Conservation (phyloP, 2,797 vertebrate genomes). For the Smutsia gigantea region DNA sequence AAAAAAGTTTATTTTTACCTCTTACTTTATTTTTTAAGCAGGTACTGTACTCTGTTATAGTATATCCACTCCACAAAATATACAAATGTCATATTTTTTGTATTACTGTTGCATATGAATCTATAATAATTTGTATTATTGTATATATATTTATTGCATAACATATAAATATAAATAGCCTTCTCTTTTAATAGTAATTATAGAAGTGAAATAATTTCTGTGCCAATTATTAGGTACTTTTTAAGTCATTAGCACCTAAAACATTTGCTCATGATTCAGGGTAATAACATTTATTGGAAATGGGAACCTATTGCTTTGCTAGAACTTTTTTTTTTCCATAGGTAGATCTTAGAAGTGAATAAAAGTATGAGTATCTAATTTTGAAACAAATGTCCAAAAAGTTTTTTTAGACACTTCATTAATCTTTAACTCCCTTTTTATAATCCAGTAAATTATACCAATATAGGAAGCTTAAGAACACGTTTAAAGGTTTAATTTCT, state of each 20-base stretch:
- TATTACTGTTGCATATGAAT: background rate
- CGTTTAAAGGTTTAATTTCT: background rate
- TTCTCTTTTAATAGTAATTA: conserved; percentile 24
- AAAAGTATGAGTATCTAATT: conserved; percentile 33
- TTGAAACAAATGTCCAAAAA: background rate
- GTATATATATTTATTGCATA: too few relatives aligned
- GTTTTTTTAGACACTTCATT: background rate
- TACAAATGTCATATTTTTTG: background rate
- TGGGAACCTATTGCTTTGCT: conserved; percentile 32
- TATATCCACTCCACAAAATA: background rate
- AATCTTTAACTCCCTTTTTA: background rate
- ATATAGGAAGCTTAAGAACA: background rate
- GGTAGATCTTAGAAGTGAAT: background rate
- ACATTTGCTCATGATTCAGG: background rate
- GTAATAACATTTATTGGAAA: conserved; percentile 24
- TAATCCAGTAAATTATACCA: background rate
- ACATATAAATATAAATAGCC: background rate
- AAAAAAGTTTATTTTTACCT: background rate
- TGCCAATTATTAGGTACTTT: conserved; percentile 45
- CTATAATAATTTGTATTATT: background rate
- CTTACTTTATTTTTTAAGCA: conserved; percentile 9
- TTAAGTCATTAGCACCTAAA: background rate
- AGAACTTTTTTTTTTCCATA: conserved; percentile 54
- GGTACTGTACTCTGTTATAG: background rate
- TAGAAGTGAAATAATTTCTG: conserved; percentile 22